Conservation (phyloP, 2,113 vertebrate species). For the Nibea coibor region DNA sequence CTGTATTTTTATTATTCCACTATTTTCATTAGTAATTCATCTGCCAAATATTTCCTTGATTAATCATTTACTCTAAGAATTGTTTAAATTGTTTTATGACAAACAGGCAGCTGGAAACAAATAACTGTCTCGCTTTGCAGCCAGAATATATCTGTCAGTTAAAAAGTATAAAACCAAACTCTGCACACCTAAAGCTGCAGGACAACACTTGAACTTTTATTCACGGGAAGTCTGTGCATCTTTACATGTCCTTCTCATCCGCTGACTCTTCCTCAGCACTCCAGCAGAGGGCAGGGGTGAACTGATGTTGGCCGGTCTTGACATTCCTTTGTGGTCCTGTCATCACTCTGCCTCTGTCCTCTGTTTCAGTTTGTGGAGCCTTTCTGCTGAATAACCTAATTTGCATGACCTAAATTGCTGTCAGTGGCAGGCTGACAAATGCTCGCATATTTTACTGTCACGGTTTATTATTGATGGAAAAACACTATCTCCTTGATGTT, state of each 20-base stretch:
- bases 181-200: neutral
- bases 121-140: too few relatives aligned
- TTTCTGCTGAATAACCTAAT: slow-evolving; percentile 75
- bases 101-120: neutral
- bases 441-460: slow-evolving; percentile 47
- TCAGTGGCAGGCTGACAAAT: slow-evolving; percentile 50
- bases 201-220: neutral
- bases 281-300: slow-evolving; percentile 78
- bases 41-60: neutral
- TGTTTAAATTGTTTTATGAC: neutral
- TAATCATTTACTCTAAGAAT: neutral
- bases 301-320: slow-evolving; percentile 28
- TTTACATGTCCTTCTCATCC: neutral
- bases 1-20: too few relatives aligned
- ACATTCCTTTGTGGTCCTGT: slow-evolving; percentile 77
- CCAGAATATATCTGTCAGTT: too few relatives aligned
- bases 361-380: slow-evolving; percentile 60
- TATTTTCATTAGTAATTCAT: neutral
- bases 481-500: slow-evolving; percentile 35
- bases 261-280: slow-evolving; percentile 14
- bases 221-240: neutral
- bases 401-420: slow-evolving; percentile 78
- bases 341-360: slow-evolving; percentile 67
- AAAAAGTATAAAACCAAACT: too few relatives aligned
- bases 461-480: slow-evolving; percentile 47